Base-by-base conservation (phyloP, 2,797 vertebrate genomes). In the Fringilla coelebs region DNA sequence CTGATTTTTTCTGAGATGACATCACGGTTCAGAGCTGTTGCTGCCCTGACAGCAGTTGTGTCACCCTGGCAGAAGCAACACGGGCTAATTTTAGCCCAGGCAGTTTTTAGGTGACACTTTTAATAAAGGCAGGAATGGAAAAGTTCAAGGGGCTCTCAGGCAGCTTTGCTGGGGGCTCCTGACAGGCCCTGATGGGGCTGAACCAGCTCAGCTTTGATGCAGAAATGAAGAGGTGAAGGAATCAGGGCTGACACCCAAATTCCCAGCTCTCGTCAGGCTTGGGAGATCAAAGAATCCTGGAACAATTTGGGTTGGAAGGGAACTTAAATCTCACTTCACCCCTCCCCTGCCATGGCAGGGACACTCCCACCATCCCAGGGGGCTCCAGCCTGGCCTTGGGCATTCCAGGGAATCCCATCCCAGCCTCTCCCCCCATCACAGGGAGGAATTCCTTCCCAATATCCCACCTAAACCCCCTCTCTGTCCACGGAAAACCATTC, bases 321-420 rank as follows among this genome's bases (percentile, higher is more conserved):
- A 74, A 19, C 6, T 26, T 9, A 4, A 34, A 65, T 31, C 17
- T 31, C 51, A 9, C 21, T 34, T 6, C 49, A 15, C 11, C 9
- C 26, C 45, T 19, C 2, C 15, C 19, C 36, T 41, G 4, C 31
- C 43, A 2, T 1, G 68, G 41, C 60, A 40, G 34, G 9, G 49
- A 34, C 49, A 4, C 25, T 65, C 0, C 18, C 61, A 3, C 32
- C 5, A 5, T 10, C 10, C 71, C 71, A 12, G 43, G 36, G 0
- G 1, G 31, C 29, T 48, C 41, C 80, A 65, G 11, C 41, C 70
- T 10, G 51, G 43, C 51, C 36, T 55, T 1, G 49, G 41, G 1
- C 25, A 8, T 32, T 13, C 31, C 80, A 55, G 60, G 49, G 45
- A 31, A 31, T 1, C 21, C 65, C 45, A 41, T 20, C 1, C 36